Evolutionary conservation across 2,888 invertebrate genomes (phyloP).

Genomic region (Argyresthia albistria): DNA sequence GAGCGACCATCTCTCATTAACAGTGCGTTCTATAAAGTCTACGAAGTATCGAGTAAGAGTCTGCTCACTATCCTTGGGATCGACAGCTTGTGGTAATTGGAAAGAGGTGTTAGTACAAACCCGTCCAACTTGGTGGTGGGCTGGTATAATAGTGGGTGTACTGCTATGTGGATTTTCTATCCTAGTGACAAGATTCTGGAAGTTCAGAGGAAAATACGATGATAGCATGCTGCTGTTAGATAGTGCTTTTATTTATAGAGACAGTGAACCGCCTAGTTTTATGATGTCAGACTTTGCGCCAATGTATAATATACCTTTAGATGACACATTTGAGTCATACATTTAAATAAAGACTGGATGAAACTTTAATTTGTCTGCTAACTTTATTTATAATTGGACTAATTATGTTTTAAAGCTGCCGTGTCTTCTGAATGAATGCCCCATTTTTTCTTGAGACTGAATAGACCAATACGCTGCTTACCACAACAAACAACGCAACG

Average conservation of each 20-base stretch:
- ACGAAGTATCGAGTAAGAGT: constrained; percentile 27
- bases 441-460: too few relatives aligned
- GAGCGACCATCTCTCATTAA: neutral
- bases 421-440: too few relatives aligned
- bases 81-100: constrained; percentile 25
- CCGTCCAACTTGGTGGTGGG: constrained; percentile 26
- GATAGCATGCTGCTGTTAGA: constrained; percentile 41
- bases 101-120: constrained; percentile 13
- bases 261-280: constrained; percentile 35
- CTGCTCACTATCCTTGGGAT: constrained; percentile 30
- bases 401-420: too few relatives aligned
- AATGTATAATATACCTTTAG: constrained; percentile 25
- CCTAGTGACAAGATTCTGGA: constrained; percentile 25
- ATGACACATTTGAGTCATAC: constrained; percentile 6
- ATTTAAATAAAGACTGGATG: too few relatives aligned
- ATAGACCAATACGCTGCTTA: too few relatives aligned
- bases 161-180: constrained; percentile 27
- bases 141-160: constrained; percentile 32
- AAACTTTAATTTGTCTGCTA: too few relatives aligned
- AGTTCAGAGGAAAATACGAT: constrained; percentile 12
- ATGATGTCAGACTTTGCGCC: constrained; percentile 37
- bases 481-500: too few relatives aligned
- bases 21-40: constrained; percentile 19
- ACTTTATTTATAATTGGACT: too few relatives aligned
- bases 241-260: constrained; percentile 21